Conservation (phyloP, 2,113 vertebrate species). For the Thermophis baileyi region DNA sequence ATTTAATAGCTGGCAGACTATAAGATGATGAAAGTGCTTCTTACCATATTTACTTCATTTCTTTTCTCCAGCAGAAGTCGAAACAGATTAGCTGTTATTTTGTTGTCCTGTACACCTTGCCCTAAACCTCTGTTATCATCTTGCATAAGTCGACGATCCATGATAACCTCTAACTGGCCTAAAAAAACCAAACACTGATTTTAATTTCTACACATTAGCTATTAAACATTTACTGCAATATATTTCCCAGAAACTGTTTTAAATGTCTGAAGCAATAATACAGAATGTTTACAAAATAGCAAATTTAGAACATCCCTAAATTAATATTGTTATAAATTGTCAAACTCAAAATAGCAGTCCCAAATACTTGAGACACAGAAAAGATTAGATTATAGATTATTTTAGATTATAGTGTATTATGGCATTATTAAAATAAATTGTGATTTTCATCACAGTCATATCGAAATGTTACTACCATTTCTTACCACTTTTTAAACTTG, state of each 20-base stretch:
- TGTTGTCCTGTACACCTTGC: conserved; percentile 93
- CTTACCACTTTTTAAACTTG: conserved; percentile 81
- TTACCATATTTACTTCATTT: conserved; percentile 68
- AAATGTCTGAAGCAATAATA: background rate
- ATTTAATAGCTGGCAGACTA: background rate
- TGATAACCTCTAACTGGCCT: conserved; percentile 90
- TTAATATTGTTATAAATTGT: background rate
- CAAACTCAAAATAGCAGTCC: background rate
- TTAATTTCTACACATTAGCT: background rate
- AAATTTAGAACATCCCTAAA: background rate
- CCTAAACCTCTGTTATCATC: conserved; percentile 94
- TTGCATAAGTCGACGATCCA: conserved; percentile 92
- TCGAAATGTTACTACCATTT: background rate
- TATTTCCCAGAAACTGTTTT: background rate
- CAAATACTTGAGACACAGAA: background rate
- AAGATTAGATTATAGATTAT: background rate
- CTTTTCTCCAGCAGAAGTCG: conserved; percentile 82
- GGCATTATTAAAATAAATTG: background rate
- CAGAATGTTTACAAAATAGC: too few relatives aligned
- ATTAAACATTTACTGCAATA: background rate
- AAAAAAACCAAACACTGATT: conserved; percentile 1
- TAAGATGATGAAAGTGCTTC: conserved; percentile 13
- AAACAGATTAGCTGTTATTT: conserved; percentile 84
- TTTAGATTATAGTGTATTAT: background rate
- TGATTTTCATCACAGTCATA: background rate